Percentiles rank a stretch among this genome's conserved stretches.
Evolutionary conservation across 2,888 invertebrate species (phyloP).

Genomic region (Drosophila pseudotakahashii): DNA sequence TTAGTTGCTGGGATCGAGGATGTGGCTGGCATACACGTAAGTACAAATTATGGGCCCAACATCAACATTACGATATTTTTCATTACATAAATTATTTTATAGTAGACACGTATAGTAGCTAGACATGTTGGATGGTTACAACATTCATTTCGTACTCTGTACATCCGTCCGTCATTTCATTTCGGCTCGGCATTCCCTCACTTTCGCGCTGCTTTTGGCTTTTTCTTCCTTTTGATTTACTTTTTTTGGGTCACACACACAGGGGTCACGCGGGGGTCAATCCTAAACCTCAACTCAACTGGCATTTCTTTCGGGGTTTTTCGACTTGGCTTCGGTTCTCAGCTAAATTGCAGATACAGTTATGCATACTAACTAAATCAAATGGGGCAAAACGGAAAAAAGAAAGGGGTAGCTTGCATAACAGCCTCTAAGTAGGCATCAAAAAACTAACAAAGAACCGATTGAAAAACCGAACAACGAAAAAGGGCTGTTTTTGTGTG

Average conservation of each 20-base stretch:
- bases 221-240: slow-evolving; percentile 33
- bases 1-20: slow-evolving; percentile 42
- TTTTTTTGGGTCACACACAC: slow-evolving; percentile 54
- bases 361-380: slow-evolving; percentile 34
- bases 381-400: slow-evolving; percentile 35
- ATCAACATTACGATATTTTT: slow-evolving; percentile 84
- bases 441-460: slow-evolving; percentile 57
- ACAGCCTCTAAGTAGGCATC: slow-evolving; percentile 69
- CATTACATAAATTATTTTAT: slow-evolving; percentile 84
- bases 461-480: slow-evolving; percentile 30
- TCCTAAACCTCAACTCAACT: slow-evolving; percentile 48
- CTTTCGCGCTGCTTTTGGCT: slow-evolving; percentile 3
- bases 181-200: slow-evolving; percentile 47
- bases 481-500: slow-evolving; percentile 29
- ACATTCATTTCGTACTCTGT: slow-evolving; percentile 77
- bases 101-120: slow-evolving; percentile 81
- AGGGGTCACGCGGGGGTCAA: slow-evolving; percentile 3
- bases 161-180: slow-evolving; percentile 75
- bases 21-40: slow-evolving; percentile 54
- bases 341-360: slow-evolving; percentile 47
- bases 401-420: slow-evolving; percentile 58
- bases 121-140: slow-evolving; percentile 72
- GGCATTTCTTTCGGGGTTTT: slow-evolving; percentile 34
- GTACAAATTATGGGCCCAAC: slow-evolving; percentile 78
- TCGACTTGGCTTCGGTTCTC: slow-evolving; percentile 11